Evolutionary conservation across 2,888 invertebrate species (phyloP).

Genomic region (Bellardia pandia): DNA sequence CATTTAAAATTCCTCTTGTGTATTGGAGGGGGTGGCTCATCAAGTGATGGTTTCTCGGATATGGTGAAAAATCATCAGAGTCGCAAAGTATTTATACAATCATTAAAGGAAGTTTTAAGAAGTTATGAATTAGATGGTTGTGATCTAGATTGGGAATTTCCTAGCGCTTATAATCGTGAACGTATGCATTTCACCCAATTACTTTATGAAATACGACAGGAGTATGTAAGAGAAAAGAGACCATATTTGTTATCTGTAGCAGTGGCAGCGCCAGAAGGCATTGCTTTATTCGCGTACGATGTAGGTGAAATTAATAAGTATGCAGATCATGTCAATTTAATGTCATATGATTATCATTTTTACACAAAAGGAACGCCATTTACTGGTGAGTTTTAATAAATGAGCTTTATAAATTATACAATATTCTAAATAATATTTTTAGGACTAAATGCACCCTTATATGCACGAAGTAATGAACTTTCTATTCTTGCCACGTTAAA

Average conservation of each 20-base stretch:
- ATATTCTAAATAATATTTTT: conserved; percentile 16
- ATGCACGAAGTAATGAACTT: conserved; percentile 86
- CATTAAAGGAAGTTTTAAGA: conserved; percentile 84
- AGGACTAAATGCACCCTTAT: conserved; percentile 93
- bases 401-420: background rate
- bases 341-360: conserved; percentile 96
- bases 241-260: conserved; percentile 90
- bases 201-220: conserved; percentile 89
- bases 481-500: conserved; percentile 90
- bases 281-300: conserved; percentile 91
- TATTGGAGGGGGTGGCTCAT: conserved; percentile 87
- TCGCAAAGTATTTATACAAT: conserved; percentile 87
- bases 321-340: conserved; percentile 94
- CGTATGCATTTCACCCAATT: conserved; percentile 90
- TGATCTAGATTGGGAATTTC: conserved; percentile 95
- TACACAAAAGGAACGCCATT: conserved; percentile 91
- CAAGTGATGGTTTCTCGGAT: conserved; percentile 88
- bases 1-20: conserved; percentile 91
- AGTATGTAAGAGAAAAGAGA: conserved; percentile 86
- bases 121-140: conserved; percentile 81
- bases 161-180: conserved; percentile 87
- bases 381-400: conserved; percentile 85
- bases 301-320: conserved; percentile 91
- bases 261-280: conserved; percentile 90
- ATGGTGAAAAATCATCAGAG: conserved; percentile 90